Conservation (phyloP, 1,140 invertebrate genomes). For the Aphaenogaster ashmeadi region DNA sequence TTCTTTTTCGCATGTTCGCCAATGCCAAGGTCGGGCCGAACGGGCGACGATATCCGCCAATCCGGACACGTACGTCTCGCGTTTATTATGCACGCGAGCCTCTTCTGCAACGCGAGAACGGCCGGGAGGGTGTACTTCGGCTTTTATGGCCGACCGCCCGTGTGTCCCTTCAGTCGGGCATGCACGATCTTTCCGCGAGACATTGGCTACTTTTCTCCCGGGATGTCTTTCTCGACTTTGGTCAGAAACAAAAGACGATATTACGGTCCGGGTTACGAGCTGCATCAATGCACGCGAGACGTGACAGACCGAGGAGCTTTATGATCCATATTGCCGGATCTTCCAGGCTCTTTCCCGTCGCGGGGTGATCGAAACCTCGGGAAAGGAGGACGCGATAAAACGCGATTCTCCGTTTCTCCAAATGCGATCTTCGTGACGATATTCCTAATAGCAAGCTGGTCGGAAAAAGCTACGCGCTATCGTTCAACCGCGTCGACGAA, state of each 20-base stretch:
- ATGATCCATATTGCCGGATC: constrained; percentile 46
- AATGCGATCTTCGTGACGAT: constrained; percentile 13
- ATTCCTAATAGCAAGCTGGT: constrained; percentile 21
- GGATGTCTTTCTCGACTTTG: constrained; percentile 27
- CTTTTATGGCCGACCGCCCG: constrained; percentile 14
- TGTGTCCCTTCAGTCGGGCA: not conserved
- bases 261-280: not conserved
- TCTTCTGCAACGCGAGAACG: constrained; percentile 21
- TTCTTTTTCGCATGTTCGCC: constrained; percentile 40
- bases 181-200: constrained; percentile 20
- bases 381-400: constrained; percentile 12
- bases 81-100: constrained; percentile 38
- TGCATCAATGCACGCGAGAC: constrained; percentile 13
- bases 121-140: not conserved
- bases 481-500: constrained; percentile 23
- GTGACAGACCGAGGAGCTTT: constrained; percentile 16
- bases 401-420: not conserved
- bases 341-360: not conserved
- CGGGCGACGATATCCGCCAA: constrained; percentile 35
- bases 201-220: constrained; percentile 16
- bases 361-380: constrained; percentile 20
- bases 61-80: constrained; percentile 25
- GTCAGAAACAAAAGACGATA: constrained; percentile 11
- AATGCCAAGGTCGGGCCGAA: constrained; percentile 51
- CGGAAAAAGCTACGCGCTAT: not conserved